phyloP scores from a whole-genome alignment of 2,797 vertebrate species.

The Amazonetta brasiliensis region DNA sequence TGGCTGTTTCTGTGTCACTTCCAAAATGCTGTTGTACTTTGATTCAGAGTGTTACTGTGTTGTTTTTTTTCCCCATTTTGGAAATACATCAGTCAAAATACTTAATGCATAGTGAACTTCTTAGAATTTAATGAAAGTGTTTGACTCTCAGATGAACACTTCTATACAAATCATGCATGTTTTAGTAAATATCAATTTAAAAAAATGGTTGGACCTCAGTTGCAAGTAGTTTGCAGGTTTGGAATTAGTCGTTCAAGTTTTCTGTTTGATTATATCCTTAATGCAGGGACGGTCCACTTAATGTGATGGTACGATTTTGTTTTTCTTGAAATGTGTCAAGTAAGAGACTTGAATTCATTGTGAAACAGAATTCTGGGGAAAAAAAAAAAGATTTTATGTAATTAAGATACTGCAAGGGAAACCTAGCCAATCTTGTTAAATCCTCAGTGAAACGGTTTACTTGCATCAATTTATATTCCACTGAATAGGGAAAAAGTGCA shows the following conservation, averaged over 20 bases:
- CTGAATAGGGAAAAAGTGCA: not conserved
- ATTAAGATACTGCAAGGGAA: not conserved
- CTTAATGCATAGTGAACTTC: not conserved
- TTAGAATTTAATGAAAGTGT: not conserved
- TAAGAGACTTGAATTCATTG: not conserved
- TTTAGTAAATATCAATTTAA: not conserved
- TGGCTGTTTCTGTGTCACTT: not conserved
- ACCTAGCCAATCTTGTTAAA: not conserved
- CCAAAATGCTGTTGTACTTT: not conserved
- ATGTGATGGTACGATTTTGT: not conserved
- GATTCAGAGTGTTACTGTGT: rapidly evolving
- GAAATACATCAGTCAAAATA: not conserved
- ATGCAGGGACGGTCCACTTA: not conserved
- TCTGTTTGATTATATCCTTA: not conserved
- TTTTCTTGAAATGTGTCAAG: not conserved
- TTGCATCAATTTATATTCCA: not conserved
- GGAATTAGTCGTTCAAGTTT: not conserved
- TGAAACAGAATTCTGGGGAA: not conserved
- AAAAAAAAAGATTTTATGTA: not conserved
- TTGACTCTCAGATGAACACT: not conserved
- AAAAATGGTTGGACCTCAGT: not conserved
- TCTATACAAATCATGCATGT: not conserved
- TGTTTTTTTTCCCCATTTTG: not conserved
- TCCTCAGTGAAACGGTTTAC: not conserved
- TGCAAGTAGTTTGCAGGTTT: not conserved